Percentiles rank a stretch among this genome's conserved stretches.
phyloP scores from a whole-genome alignment of 2,113 vertebrate species.

The Centropristis striata region DNA sequence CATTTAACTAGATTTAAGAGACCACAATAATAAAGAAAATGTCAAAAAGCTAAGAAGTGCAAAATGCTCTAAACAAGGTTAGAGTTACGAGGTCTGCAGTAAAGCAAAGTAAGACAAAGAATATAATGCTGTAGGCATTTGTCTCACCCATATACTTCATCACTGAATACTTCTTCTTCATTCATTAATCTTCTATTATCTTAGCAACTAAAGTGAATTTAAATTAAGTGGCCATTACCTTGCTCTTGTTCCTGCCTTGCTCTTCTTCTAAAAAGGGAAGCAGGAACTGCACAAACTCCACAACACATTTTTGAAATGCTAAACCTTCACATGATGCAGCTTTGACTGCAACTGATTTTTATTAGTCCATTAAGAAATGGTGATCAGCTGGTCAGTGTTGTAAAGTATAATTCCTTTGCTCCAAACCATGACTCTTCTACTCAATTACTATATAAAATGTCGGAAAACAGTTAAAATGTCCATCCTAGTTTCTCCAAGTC shows the following conservation, averaged over 20 bases:
- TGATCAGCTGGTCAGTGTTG: neutral
- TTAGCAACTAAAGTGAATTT: conserved; percentile 13
- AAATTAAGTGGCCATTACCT: conserved; percentile 52
- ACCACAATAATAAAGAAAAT: neutral
- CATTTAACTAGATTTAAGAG: neutral
- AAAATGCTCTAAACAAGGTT: neutral
- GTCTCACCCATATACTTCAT: neutral
- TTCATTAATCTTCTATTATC: neutral
- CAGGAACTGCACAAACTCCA: neutral
- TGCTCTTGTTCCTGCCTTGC: conserved; percentile 28
- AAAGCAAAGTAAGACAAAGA: neutral
- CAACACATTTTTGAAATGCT: conserved; percentile 28
- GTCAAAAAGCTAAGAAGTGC: neutral
- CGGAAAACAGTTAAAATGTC: too few relatives aligned
- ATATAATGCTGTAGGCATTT: neutral
- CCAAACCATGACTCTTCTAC: neutral
- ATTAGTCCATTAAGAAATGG: neutral
- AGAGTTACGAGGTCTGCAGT: conserved; percentile 6
- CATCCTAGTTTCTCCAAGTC: too few relatives aligned
- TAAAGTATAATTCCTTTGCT: neutral
- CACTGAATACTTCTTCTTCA: conserved; percentile 2
- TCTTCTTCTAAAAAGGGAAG: conserved; percentile 49
- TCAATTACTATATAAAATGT: too few relatives aligned
- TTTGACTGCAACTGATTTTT: neutral
- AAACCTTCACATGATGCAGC: neutral